Evolutionary conservation across 2,113 vertebrate species (phyloP).

Genomic region (Rousettus leschenaultii): DNA sequence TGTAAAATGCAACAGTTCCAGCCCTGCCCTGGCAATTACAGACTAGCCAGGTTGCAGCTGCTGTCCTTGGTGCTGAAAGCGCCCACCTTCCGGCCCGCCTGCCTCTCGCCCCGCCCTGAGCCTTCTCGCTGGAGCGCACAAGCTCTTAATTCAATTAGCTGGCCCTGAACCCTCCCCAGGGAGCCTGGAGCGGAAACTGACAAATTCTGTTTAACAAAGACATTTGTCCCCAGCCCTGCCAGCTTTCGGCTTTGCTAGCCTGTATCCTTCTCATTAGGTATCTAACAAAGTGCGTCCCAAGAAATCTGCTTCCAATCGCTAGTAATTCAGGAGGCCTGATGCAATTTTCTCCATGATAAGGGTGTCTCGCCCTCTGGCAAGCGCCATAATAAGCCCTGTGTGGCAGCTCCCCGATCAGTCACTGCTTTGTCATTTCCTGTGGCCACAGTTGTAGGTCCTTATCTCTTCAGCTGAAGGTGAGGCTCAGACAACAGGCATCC

Average conservation of each 20-base stretch:
- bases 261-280: conserved; percentile 85
- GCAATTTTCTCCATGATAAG: conserved; percentile 78
- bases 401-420: conserved; percentile 40
- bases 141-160: conserved; percentile 95
- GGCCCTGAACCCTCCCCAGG: conserved; percentile 88
- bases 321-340: conserved; percentile 77
- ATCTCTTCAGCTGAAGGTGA: conserved; percentile 49
- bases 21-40: conserved; percentile 78
- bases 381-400: conserved; percentile 36
- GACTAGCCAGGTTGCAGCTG: conserved; percentile 63
- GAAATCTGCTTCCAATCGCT: conserved; percentile 76
- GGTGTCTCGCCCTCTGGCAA: conserved; percentile 59
- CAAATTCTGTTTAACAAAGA: conserved; percentile 90
- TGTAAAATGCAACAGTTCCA: conserved; percentile 83
- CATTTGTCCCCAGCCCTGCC: conserved; percentile 62
- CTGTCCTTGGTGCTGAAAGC: conserved; percentile 80
- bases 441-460: conserved; percentile 54
- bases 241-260: conserved; percentile 68
- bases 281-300: conserved; percentile 81
- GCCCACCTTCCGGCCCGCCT: conserved; percentile 73
- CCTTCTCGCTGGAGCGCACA: conserved; percentile 76
- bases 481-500: conserved; percentile 24
- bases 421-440: conserved; percentile 74
- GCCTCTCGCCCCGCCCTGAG: conserved; percentile 56
- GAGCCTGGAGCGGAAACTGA: conserved; percentile 76